A percentile compares a stretch with the other conserved stretches of the same genome.
phyloP scores from a whole-genome alignment of 2,797 vertebrate species.

The Sylvia borin region DNA sequence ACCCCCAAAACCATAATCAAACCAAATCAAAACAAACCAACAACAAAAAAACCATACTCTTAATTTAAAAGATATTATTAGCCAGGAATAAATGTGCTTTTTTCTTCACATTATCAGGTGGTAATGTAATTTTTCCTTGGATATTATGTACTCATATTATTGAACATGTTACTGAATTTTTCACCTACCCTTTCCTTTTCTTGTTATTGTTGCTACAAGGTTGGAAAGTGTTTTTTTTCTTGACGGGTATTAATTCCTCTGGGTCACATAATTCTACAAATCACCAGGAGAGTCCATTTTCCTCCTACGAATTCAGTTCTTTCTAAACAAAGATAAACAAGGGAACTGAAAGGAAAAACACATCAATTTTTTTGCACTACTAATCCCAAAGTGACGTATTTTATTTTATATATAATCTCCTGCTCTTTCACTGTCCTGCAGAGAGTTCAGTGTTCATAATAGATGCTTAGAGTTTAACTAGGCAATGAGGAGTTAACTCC shows the following conservation, averaged over 20 bases:
- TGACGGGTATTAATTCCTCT: background rate
- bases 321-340: slow-evolving; percentile 4
- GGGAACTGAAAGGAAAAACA: background rate
- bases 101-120: background rate
- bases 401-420: background rate
- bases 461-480: background rate
- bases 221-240: background rate
- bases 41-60: background rate
- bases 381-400: background rate
- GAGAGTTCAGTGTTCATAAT: background rate
- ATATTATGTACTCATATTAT: background rate
- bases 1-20: no score
- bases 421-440: background rate
- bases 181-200: background rate
- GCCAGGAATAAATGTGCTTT: background rate
- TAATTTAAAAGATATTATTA: background rate
- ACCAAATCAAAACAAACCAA: no score
- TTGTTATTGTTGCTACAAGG: background rate
- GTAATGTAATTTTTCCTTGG: background rate
- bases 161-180: background rate
- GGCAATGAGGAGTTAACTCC: background rate
- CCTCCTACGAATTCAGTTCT: background rate
- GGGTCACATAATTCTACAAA: background rate
- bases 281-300: background rate
- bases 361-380: background rate